phyloP scores from a whole-genome alignment of 2,888 invertebrate species.

The Noctua fimbriata region DNA sequence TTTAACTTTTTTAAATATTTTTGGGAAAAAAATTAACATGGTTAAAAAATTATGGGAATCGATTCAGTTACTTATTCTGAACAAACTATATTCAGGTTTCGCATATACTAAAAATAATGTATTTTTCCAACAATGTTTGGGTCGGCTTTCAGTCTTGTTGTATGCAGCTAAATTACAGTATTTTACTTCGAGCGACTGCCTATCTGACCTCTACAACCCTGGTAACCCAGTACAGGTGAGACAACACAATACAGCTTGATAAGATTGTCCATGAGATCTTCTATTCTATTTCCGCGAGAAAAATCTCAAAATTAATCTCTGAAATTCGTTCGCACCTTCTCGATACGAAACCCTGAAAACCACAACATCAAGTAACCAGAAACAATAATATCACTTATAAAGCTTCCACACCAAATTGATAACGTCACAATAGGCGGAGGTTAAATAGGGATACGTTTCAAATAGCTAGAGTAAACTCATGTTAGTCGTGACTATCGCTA shows the following conservation, averaged over 20 bases:
- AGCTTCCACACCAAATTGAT: conserved; percentile 47
- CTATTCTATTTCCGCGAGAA: background rate
- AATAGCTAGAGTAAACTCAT: conserved; percentile 55
- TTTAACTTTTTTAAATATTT: too few relatives aligned
- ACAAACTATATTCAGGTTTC: too few relatives aligned
- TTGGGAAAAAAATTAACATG: too few relatives aligned
- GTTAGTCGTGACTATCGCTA: conserved; percentile 59
- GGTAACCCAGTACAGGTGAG: background rate
- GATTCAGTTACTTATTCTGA: too few relatives aligned
- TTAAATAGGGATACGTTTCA: conserved; percentile 54
- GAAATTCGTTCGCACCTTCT: background rate
- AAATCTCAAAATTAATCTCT: background rate
- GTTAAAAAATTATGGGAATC: too few relatives aligned
- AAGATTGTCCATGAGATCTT: background rate
- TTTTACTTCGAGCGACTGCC: background rate
- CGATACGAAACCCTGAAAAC: background rate
- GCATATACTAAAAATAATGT: too few relatives aligned
- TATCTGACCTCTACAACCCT: background rate
- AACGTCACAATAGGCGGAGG: conserved; percentile 46
- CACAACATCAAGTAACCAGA: conserved; percentile 19
- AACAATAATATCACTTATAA: conserved; percentile 40
- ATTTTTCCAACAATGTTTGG: background rate
- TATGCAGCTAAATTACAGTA: background rate
- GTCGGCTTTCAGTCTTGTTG: background rate
- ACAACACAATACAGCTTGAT: background rate